Evolutionary conservation across 2,113 vertebrate species (phyloP), one percentile per base, ranked within the genome.

Genomic region (Phaethornis superciliosus): DNA sequence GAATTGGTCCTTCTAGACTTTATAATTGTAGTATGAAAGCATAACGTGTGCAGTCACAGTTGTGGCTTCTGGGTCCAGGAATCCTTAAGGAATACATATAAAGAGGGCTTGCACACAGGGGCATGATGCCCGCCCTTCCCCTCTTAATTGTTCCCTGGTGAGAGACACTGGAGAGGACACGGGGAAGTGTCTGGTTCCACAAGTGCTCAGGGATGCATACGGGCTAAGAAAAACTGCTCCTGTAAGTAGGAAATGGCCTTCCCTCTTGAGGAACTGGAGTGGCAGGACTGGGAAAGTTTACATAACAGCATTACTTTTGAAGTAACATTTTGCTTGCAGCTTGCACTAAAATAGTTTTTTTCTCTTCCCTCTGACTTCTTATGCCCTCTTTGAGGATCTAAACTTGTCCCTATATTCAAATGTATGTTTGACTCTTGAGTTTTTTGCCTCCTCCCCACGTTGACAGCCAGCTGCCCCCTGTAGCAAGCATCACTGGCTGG

Each of bases 61-160:
- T 95, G 56, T 77, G 85, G 69, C 55, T 92, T 62, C 70, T 93
- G 64, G 65, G 49, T 78, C 91, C 67, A 76, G 69, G 87, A 87
- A 65, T 74, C 75, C 12, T 60, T 28, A 12, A 37, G 62, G 68
- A 88, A 49, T 35, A 30, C 0, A 1, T 46, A 30, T 55, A 82
- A 87, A 62, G 27, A 71, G 37, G 68, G 33, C 59, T 80, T 89
- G 47, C 27, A 30, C 2, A 7, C 52, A 54, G 64, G 65, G 58
- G 16, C 52, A 22, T 2, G 10, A 7, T 90, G 74, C 58, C 58
- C 82, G 63, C 64, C 49, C 37, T 62, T 79, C 64, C 40, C 32
- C 40, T 32, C 56, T 59, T 92, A 63, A 68, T 56, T 70, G 75
- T 42, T 93, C 64, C 63, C 37, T 85, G 69, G 58, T 35, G 59